phyloP scores from a whole-genome alignment of 2,888 invertebrate genomes.

The Mactromeris polynyma region DNA sequence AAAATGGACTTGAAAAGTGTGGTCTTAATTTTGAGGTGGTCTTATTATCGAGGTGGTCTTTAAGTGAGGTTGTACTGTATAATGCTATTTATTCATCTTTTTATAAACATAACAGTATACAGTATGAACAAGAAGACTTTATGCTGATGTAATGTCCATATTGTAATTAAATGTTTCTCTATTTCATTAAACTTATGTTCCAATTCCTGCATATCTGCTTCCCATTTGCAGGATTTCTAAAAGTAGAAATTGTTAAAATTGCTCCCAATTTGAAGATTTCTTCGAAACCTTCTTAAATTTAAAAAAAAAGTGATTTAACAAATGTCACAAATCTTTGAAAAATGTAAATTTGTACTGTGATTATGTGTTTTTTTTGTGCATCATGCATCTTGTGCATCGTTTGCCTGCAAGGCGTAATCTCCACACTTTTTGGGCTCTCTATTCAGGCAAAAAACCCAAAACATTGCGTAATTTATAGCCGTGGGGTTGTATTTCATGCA shows the following conservation, averaged over 20 bases:
- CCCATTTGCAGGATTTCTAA: neutral
- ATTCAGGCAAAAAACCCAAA: conserved; percentile 11
- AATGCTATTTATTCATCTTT: too few relatives aligned
- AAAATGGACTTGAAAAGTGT: too few relatives aligned
- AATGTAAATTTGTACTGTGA: conserved; percentile 22
- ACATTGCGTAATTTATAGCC: conserved; percentile 16
- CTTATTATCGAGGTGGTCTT: too few relatives aligned
- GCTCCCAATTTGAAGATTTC: conserved; percentile 9
- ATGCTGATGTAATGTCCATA: too few relatives aligned
- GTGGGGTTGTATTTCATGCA: conserved; percentile 12
- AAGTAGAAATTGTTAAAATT: conserved; percentile 7
- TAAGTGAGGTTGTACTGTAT: too few relatives aligned
- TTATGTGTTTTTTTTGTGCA: conserved; percentile 15
- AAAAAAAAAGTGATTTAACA: neutral
- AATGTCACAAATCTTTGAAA: conserved; percentile 25
- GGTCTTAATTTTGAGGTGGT: too few relatives aligned
- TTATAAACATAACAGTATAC: too few relatives aligned
- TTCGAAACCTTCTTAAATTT: neutral
- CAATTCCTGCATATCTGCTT: neutral
- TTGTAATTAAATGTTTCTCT: neutral
- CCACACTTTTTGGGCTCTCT: conserved; percentile 20
- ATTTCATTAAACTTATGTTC: neutral
- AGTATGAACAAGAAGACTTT: too few relatives aligned
- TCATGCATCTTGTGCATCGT: conserved; percentile 22
- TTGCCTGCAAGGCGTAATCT: conserved; percentile 18